These are phyloP conservation scores for Gari tellinella DNA, from an alignment of 2,888 invertebrate species.

Conservation along the genomic window DNA sequence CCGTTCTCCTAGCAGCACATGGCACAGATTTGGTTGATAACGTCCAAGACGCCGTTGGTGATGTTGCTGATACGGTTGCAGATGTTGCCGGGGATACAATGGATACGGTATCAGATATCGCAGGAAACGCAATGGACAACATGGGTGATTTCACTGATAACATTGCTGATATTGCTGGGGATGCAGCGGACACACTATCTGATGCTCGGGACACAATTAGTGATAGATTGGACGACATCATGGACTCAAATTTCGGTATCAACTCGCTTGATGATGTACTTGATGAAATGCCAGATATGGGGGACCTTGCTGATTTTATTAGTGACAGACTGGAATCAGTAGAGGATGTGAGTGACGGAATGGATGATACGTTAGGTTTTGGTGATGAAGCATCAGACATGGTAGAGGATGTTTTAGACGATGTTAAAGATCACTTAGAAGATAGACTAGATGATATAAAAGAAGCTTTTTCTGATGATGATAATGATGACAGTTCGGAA, in stretches of 20 bases:
- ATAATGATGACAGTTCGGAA: slow-evolving; percentile 5
- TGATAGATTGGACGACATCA: not conserved
- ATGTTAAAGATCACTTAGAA: slow-evolving; percentile 1
- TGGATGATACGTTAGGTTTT: slow-evolving; percentile 1
- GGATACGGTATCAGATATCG: slow-evolving; percentile 14
- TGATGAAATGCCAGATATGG: not conserved
- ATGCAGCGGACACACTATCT: slow-evolving; percentile 2
- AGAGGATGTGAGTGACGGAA: slow-evolving; percentile 3
- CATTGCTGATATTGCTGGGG: slow-evolving; percentile 11
- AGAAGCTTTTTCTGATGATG: not conserved
- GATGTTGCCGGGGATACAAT: slow-evolving; percentile 23
- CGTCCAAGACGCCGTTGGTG: slow-evolving; percentile 32
- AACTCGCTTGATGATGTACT: no score
- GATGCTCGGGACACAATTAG: not conserved
- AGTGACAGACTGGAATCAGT: slow-evolving; percentile 14
- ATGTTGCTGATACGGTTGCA: slow-evolving; percentile 22
- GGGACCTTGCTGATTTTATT: slow-evolving; percentile 3
- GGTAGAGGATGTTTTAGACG: slow-evolving; percentile 14
- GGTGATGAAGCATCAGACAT: slow-evolving; percentile 7
- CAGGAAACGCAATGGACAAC: slow-evolving; percentile 11
- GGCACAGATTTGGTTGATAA: slow-evolving; percentile 43
- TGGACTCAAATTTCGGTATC: no score
- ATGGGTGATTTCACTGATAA: slow-evolving; percentile 13
- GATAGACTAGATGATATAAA: slow-evolving; percentile 4
- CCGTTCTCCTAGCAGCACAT: slow-evolving; percentile 30